These are phyloP conservation scores for Suncus etruscus DNA, from an alignment of 2,113 vertebrate species.

Conservation along the genomic window DNA sequence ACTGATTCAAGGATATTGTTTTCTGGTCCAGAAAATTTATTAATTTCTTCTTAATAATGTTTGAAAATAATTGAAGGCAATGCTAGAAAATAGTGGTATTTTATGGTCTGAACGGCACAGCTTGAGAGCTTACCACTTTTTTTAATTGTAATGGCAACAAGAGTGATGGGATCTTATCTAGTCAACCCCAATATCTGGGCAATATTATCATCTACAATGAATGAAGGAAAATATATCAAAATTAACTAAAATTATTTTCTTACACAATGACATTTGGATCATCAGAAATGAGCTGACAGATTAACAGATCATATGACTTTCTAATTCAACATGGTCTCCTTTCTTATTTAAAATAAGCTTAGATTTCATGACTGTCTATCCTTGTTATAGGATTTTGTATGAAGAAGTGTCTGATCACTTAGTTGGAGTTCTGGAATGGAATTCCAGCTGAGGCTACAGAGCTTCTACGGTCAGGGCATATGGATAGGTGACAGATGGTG, in stretches of 20 bases:
- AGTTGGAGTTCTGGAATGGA: slow-evolving; percentile 52
- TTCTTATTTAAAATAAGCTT: slow-evolving; percentile 57
- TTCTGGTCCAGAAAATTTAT: slow-evolving; percentile 10
- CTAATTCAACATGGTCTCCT: not conserved
- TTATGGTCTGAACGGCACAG: not conserved
- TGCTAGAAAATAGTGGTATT: not conserved
- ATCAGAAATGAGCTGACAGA: not conserved
- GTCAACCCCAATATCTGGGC: not conserved
- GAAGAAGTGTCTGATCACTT: slow-evolving; percentile 27
- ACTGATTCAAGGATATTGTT: not conserved
- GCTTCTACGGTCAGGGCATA: not conserved
- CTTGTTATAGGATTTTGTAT: not conserved
- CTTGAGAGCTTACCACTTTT: not conserved
- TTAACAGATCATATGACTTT: not conserved
- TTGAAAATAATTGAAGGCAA: not conserved
- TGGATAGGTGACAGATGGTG: slow-evolving; percentile 81
- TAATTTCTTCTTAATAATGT: not conserved
- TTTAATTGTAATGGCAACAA: not conserved
- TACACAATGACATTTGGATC: not conserved
- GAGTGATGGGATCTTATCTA: not conserved
- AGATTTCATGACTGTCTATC: not conserved
- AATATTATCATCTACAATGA: not conserved
- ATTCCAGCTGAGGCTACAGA: not conserved
- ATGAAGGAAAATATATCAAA: slow-evolving; percentile 24
- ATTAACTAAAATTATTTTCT: too few species aligned